phyloP scores from a whole-genome alignment of 1,140 invertebrate genomes.

The Drosophila pandora region DNA sequence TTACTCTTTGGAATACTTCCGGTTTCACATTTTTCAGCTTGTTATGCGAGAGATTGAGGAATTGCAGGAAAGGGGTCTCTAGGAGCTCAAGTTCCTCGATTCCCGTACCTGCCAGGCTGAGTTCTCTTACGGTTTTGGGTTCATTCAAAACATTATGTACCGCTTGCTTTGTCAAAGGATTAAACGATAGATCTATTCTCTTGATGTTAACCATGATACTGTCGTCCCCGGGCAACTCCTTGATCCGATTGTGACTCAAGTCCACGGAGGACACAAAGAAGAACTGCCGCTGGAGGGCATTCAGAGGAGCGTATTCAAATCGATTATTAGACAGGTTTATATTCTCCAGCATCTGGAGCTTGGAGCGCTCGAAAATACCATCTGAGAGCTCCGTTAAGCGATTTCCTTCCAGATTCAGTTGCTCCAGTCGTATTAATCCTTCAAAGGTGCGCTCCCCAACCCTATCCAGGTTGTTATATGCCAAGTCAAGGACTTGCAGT shows the following conservation, averaged over 20 bases:
- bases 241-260: slow-evolving; percentile 91
- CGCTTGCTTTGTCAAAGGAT: slow-evolving; percentile 90
- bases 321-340: slow-evolving; percentile 91
- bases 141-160: slow-evolving; percentile 91
- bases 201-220: slow-evolving; percentile 95
- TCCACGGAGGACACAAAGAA: slow-evolving; percentile 91
- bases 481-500: slow-evolving; percentile 91
- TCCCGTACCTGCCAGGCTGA: slow-evolving; percentile 92
- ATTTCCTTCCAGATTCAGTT: slow-evolving; percentile 91
- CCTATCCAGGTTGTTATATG: slow-evolving; percentile 89
- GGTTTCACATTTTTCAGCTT: slow-evolving; percentile 87
- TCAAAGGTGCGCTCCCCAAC: slow-evolving; percentile 92
- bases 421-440: slow-evolving; percentile 90
- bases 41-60: slow-evolving; percentile 93
- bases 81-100: slow-evolving; percentile 88
- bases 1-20: slow-evolving; percentile 90
- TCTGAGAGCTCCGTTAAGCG: slow-evolving; percentile 90
- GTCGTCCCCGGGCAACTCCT: slow-evolving; percentile 91
- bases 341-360: slow-evolving; percentile 91
- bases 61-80: slow-evolving; percentile 93
- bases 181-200: slow-evolving; percentile 92
- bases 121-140: slow-evolving; percentile 92
- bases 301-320: slow-evolving; percentile 91
- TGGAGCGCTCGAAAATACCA: slow-evolving; percentile 91
- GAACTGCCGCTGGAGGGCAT: slow-evolving; percentile 91